Evolutionary conservation across 2,797 vertebrate species (phyloP).

Genomic region (Etheostoma perlongum): DNA sequence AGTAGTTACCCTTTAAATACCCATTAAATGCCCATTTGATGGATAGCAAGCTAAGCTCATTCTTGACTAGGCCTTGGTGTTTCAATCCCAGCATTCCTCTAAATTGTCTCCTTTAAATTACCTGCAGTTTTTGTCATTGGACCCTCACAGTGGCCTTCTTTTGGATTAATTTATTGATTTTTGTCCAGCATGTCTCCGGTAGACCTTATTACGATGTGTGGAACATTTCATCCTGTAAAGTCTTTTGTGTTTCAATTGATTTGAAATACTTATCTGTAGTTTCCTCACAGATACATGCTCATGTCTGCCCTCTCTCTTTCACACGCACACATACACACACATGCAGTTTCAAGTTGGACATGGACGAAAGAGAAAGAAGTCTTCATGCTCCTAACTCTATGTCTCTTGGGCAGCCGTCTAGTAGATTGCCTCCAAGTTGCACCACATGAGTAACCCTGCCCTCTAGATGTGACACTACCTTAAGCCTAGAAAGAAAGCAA

Average conservation of each 20-base stretch:
- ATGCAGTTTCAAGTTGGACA: slow-evolving; percentile 38
- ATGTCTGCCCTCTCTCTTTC: slow-evolving; percentile 13
- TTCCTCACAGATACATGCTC: slow-evolving; percentile 24
- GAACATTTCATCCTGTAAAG: slow-evolving; percentile 36
- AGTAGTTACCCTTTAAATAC: no score
- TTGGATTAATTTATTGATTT: slow-evolving; percentile 67
- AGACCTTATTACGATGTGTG: neutral
- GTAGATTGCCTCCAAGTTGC: slow-evolving; percentile 78
- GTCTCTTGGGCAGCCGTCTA: slow-evolving; percentile 37
- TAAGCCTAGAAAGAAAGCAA: slow-evolving; percentile 66
- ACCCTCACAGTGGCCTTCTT: slow-evolving; percentile 19
- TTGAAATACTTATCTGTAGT: slow-evolving; percentile 22
- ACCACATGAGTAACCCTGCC: slow-evolving; percentile 71
- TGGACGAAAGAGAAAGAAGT: slow-evolving; percentile 46
- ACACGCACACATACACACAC: slow-evolving; percentile 22
- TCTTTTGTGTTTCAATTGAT: slow-evolving; percentile 42
- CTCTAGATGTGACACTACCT: slow-evolving; percentile 68
- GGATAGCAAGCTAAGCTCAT: slow-evolving; percentile 17
- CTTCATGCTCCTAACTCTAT: slow-evolving; percentile 40
- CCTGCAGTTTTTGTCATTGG: slow-evolving; percentile 35
- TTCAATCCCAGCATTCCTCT: slow-evolving; percentile 36
- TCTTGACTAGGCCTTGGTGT: slow-evolving; percentile 8
- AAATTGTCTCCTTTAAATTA: slow-evolving; percentile 47
- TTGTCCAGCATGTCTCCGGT: slow-evolving; percentile 12
- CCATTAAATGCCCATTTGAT: slow-evolving; percentile 33